Base-by-base conservation (phyloP, 2,797 vertebrate genomes). In the Astyanax mexicanus region DNA sequence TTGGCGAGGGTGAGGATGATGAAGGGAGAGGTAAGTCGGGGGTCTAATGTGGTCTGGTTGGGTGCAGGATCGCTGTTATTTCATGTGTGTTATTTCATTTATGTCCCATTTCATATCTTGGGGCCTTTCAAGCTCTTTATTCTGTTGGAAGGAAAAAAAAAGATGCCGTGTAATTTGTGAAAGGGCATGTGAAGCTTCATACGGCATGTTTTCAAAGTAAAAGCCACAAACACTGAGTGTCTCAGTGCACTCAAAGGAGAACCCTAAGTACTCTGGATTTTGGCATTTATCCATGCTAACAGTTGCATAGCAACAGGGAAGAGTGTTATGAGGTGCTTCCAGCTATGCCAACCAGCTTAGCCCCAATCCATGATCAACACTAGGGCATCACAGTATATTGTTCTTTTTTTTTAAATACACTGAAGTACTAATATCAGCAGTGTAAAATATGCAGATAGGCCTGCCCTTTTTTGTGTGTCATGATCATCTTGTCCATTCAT, bases 1-100 rank as follows among this genome's bases (percentile, higher is more conserved):
- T 85, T 96, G 84, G 96, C 96, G 15, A 90, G 95, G 21, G 96
- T 97, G 84, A 90, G 96, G 79, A 97, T 98, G 96, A 96, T 96
- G 94, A 97, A 97, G 86, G 95, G 96, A 82, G 96, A 97, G 89
- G 96, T 97, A 77, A 94, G 93, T 87, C 17, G 19, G 57, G 55
- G 60, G 12, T 32, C 55, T 61, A 64, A 49, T 75, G 68, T 85
- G 86, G 69, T 6, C 21, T 11, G 7, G 69, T 11, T 25, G 47
- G 37, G 45, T 11, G 44, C 29, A 2, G 11, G 44, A 29, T 2
- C 29, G 2, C 29, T 32, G 29, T 32, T n/a, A n/a, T n/a, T n/a
- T 2, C 29, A 32, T 32, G 32, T n/a, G 6, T 62, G 15, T 67
- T 52, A 38, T 9, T 35, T 52, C 25, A 37, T 54, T 25, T 69